Evolutionary conservation across 2,888 invertebrate species (phyloP).

Genomic region (Watsonalla binaria): DNA sequence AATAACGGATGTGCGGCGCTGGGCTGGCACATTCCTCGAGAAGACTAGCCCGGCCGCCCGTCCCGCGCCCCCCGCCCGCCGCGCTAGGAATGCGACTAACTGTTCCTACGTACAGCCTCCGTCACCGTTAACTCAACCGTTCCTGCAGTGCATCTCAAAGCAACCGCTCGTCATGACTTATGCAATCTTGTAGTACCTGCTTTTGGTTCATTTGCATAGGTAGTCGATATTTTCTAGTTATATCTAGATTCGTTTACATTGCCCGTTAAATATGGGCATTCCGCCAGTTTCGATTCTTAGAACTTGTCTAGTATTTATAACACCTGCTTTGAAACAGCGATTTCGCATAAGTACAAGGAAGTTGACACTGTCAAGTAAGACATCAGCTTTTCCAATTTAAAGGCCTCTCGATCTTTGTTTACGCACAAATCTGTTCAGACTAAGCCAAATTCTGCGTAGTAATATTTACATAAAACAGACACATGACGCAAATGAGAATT

Average conservation of each 20-base stretch:
- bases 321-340: too few species aligned
- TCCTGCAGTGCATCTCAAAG: slow-evolving; percentile 40
- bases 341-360: too few species aligned
- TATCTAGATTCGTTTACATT: background rate
- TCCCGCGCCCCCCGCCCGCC: slow-evolving; percentile 22
- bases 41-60: slow-evolving; percentile 14
- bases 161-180: slow-evolving; percentile 41
- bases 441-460: too few species aligned
- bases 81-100: slow-evolving; percentile 72
- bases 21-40: slow-evolving; percentile 31
- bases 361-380: too few species aligned
- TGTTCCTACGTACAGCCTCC: slow-evolving; percentile 60
- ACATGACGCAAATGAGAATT: too few species aligned
- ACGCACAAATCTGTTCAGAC: too few species aligned
- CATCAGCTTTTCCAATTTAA: too few species aligned
- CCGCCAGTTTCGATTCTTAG: background rate
- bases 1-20: slow-evolving; percentile 23
- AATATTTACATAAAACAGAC: too few species aligned
- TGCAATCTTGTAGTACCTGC: slow-evolving; percentile 38
- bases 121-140: slow-evolving; percentile 63
- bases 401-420: too few species aligned
- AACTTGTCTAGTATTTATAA: too few species aligned
- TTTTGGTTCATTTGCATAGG: slow-evolving; percentile 24
- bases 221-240: background rate
- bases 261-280: background rate